These are phyloP conservation scores for Drosophila bocki DNA, from an alignment of 1,140 invertebrate genomes.

Conservation along the genomic window DNA sequence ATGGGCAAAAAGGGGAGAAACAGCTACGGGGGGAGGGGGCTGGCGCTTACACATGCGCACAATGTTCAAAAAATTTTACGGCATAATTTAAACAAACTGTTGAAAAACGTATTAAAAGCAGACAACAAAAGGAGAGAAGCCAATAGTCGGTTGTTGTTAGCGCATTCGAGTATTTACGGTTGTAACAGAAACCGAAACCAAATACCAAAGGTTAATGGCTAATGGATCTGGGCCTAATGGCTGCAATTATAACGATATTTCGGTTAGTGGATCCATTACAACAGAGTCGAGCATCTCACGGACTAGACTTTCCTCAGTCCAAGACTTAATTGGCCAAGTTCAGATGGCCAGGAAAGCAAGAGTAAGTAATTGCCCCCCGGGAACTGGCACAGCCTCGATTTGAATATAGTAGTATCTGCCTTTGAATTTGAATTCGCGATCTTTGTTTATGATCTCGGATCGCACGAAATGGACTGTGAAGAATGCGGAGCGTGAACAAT, in stretches of 20 bases:
- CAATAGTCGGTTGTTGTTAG: conserved; percentile 17
- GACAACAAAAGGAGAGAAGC: conserved; percentile 26
- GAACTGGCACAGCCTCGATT: conserved; percentile 34
- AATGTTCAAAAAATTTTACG: conserved; percentile 60
- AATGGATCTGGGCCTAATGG: conserved; percentile 34
- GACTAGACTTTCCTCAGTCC: conserved; percentile 8
- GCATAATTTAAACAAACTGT: conserved; percentile 78
- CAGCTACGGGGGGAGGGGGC: background rate
- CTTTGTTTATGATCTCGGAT: conserved; percentile 29
- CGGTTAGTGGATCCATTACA: conserved; percentile 27
- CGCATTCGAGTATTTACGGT: conserved; percentile 46
- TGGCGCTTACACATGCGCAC: conserved; percentile 61
- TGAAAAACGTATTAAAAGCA: conserved; percentile 51
- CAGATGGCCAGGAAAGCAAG: conserved; percentile 24
- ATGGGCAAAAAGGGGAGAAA: background rate
- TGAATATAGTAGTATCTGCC: conserved; percentile 5
- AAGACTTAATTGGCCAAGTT: conserved; percentile 18
- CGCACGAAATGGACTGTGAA: conserved; percentile 30
- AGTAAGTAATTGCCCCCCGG: conserved; percentile 18
- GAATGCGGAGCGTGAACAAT: conserved; percentile 31
- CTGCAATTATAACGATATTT: conserved; percentile 47
- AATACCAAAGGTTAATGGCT: conserved; percentile 39
- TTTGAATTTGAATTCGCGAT: conserved; percentile 20
- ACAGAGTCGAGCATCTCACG: conserved; percentile 24
- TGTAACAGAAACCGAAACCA: conserved; percentile 22